Evolutionary conservation across 2,888 invertebrate species (phyloP), one percentile per base, ranked within the genome.

Genomic region (Spodoptera littoralis): DNA sequence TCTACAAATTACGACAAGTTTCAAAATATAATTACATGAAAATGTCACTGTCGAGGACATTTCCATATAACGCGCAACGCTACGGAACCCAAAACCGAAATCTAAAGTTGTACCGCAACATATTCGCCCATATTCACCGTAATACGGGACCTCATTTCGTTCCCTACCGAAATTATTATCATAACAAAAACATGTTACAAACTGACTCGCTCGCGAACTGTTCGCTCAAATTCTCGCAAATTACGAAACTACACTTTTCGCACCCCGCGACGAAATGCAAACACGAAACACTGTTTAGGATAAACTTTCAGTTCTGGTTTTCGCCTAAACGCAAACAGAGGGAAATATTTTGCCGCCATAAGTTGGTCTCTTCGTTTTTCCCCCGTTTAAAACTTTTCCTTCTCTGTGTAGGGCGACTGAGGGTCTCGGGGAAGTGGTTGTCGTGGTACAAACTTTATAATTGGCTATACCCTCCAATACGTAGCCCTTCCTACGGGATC

Each of bases 391-490:
- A 54, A 53, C 55, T 46, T 48, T 41, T 27, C 8, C 56, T 73
- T 70, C 65, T 41, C 54, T 12, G 11, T 12, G 41, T 43, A 41
- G 46, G 54, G 68, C 58, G 70, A 49, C 42, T 59, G 60, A 43
- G 57, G 88, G 55, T 87, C 88, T 77, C 11, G 27, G 46, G 44
- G 70, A 60, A 77, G 56, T 89, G 89, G 92, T 77, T 66, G 62
- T 77, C 62, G 78, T 75, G 79, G 78, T 80, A 82, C 86, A 89
- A 93, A 93, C 90, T 93, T 93, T 93, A 91, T 93, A 93, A 93
- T 93, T 93, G 92, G 92, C 88, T 88, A 87, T 90, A 88, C 90
- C 88, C 89, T 84, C 87, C 83, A 81, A 90, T 90, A 88, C 84
- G 85, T 85, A 86, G 85, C 83, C 88, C 85, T 87, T 86, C 81